Conservation (phyloP, 1,140 invertebrate species). For the Drosophila jambulina region DNA sequence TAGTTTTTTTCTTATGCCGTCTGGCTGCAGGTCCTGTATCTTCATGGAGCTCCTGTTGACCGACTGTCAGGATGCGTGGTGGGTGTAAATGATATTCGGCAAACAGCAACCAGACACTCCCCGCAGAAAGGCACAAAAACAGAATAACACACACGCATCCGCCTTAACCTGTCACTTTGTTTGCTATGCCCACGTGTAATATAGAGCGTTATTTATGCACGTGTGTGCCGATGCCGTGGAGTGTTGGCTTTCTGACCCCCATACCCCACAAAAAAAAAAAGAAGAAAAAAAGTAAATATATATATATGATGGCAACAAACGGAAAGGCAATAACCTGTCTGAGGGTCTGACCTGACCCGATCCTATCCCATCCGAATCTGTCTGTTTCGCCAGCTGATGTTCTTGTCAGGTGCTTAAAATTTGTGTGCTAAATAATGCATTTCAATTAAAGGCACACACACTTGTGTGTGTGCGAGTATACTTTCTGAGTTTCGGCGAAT, state of each 20-base stretch:
- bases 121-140: slow-evolving; percentile 2
- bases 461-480: not conserved
- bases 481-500: slow-evolving; percentile 28
- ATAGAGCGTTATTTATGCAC: slow-evolving; percentile 76
- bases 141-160: slow-evolving; percentile 29
- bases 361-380: slow-evolving; percentile 12
- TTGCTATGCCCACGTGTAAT: slow-evolving; percentile 66
- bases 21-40: not conserved
- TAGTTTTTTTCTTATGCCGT: not conserved
- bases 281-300: not conserved
- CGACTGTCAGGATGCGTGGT: slow-evolving; percentile 55
- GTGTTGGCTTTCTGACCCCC: slow-evolving; percentile 17
- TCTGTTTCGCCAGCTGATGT: slow-evolving; percentile 25
- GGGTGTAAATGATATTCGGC: slow-evolving; percentile 59
- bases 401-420: slow-evolving; percentile 56
- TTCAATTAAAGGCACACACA: slow-evolving; percentile 64
- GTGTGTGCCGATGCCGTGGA: slow-evolving; percentile 29
- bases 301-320: slow-evolving; percentile 23
- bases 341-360: slow-evolving; percentile 24
- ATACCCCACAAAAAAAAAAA: not conserved
- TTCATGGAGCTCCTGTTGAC: slow-evolving; percentile 46
- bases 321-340: slow-evolving; percentile 49
- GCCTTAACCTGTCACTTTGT: slow-evolving; percentile 34
- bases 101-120: slow-evolving; percentile 35
- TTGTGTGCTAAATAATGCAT: slow-evolving; percentile 69